These are phyloP conservation scores for Pristiophorus japonicus DNA, from an alignment of 2,113 vertebrate genomes.

Conservation along the genomic window DNA sequence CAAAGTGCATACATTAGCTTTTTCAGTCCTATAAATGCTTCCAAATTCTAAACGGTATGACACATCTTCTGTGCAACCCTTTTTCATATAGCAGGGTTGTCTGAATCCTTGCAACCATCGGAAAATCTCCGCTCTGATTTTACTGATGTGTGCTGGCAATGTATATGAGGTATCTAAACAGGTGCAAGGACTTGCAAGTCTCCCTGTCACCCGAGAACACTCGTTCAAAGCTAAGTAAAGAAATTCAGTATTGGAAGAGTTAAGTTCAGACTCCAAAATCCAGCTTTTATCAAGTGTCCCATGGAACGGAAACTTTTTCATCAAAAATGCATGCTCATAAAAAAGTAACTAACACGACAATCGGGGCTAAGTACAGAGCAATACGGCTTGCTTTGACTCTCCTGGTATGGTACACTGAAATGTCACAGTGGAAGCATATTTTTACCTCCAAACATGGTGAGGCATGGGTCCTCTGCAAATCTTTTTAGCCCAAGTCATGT, in stretches of 20 bases:
- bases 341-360: neutral
- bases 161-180: neutral
- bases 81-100: neutral
- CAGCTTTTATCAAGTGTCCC: neutral
- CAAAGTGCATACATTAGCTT: slow-evolving; percentile 8
- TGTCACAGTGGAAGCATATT: neutral
- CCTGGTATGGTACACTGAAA: neutral
- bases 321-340: neutral
- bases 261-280: neutral
- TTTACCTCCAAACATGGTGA: neutral
- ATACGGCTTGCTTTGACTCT: neutral
- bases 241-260: neutral
- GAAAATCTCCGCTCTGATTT: neutral
- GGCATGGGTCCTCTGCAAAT: neutral
- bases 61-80: neutral
- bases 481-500: neutral
- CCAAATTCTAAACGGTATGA: neutral
- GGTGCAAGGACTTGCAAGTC: neutral
- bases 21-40: neutral
- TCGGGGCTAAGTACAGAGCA: neutral
- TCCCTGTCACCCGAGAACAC: neutral
- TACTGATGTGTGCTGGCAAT: neutral
- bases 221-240: neutral
- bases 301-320: neutral
- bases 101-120: neutral